Conservation (phyloP, 2,888 invertebrate genomes). For the Ophion slaviceki region DNA sequence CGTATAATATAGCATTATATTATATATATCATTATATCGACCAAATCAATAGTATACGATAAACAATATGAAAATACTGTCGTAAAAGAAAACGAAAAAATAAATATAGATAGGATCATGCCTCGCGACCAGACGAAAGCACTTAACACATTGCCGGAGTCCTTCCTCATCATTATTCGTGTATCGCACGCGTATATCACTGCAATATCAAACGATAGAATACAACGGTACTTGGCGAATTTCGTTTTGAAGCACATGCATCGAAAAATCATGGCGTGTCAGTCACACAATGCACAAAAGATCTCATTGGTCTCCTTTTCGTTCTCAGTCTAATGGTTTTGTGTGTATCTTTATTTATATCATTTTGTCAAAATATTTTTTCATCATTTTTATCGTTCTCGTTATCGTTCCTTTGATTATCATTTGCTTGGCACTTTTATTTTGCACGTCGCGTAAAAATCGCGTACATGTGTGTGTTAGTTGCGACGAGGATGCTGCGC, state of each 20-base stretch:
- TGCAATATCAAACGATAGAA: slow-evolving; percentile 34
- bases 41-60: neutral
- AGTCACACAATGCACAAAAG: slow-evolving; percentile 49
- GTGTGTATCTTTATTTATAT: neutral
- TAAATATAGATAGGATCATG: slow-evolving; percentile 45
- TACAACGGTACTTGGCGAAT: slow-evolving; percentile 27
- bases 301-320: slow-evolving; percentile 16
- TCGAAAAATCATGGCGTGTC: slow-evolving; percentile 57
- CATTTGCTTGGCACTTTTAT: slow-evolving; percentile 60
- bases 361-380: neutral
- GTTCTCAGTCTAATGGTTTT: slow-evolving; percentile 10
- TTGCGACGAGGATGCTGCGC: neutral
- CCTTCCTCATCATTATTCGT: slow-evolving; percentile 55
- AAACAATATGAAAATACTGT: neutral
- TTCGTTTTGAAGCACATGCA: slow-evolving; percentile 57
- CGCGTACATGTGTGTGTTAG: slow-evolving; percentile 33
- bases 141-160: slow-evolving; percentile 68
- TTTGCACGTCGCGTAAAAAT: slow-evolving; percentile 60
- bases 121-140: slow-evolving; percentile 69
- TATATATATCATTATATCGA: too few species aligned
- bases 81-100: slow-evolving; percentile 4
- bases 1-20: neutral
- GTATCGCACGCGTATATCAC: slow-evolving; percentile 39
- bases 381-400: neutral
- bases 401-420: slow-evolving; percentile 18